A percentile compares a stretch with the other conserved stretches of the same genome.
phyloP scores from a whole-genome alignment of 2,888 invertebrate genomes.

The Caenorhabditis panamensis region DNA sequence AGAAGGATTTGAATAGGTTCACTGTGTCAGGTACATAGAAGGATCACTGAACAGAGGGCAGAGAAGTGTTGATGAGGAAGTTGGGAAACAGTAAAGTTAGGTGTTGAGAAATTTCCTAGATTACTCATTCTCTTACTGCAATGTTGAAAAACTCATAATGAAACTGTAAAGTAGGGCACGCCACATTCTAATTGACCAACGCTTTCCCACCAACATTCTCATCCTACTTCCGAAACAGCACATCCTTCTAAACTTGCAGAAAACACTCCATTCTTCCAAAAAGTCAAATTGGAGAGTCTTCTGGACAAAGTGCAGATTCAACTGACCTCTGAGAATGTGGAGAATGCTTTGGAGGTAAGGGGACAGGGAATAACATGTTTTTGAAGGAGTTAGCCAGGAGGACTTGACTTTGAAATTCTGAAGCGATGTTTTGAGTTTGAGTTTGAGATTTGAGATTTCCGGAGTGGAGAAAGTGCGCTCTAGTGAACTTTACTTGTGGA shows the following conservation, averaged over 20 bases:
- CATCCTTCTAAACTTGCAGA: conserved; percentile 27
- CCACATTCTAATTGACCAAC: too few species aligned
- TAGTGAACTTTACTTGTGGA: neutral
- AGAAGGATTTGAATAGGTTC: conserved; percentile 11
- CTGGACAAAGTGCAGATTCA: conserved; percentile 20
- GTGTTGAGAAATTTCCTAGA: too few species aligned
- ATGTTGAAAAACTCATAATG: too few species aligned
- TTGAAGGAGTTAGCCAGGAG: neutral
- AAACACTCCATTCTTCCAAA: conserved; percentile 12
- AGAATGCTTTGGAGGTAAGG: conserved; percentile 45
- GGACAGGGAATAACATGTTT: conserved; percentile 1
- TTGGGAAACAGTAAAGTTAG: too few species aligned
- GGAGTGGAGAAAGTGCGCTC: neutral
- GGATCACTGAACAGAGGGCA: too few species aligned
- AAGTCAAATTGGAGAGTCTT: conserved; percentile 36
- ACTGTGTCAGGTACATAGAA: conserved; percentile 19
- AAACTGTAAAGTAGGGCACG: too few species aligned
- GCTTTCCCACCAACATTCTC: too few species aligned
- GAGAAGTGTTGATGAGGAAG: too few species aligned
- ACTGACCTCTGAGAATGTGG: conserved; percentile 32
- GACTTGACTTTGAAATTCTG: too few species aligned
- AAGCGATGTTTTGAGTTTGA: too few species aligned
- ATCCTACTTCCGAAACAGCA: too few species aligned
- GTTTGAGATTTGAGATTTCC: neutral
- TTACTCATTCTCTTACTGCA: too few species aligned